Percentiles rank a stretch among this genome's conserved stretches.
Conservation (phyloP, 30 jellyfish, hydroid and myxozoan genomes). For the Pelagia noctiluca region DNA sequence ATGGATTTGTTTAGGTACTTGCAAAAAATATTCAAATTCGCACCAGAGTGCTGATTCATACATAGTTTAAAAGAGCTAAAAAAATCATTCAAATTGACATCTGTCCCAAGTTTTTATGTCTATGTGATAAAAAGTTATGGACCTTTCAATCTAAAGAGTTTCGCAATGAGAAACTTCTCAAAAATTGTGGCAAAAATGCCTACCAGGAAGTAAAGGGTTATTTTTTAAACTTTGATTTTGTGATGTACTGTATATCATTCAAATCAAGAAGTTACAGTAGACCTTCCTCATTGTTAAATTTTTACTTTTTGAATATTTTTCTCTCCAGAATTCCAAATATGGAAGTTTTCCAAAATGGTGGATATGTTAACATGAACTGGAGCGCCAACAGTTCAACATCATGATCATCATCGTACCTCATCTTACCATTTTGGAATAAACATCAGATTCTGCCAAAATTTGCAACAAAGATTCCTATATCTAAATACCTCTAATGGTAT, state of each 20-base stretch:
- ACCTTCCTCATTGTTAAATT: constrained; percentile 21
- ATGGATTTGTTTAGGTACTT: too few species aligned
- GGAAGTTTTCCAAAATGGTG: constrained; percentile 5
- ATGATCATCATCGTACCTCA: too few species aligned
- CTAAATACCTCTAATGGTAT: not conserved
- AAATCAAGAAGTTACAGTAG: not conserved
- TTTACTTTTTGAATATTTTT: constrained; percentile 7
- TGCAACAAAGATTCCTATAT: not conserved
- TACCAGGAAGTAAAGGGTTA: not conserved
- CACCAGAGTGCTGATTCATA: constrained; percentile 24
- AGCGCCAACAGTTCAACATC: too few species aligned
- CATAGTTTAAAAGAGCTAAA: constrained; percentile 15
- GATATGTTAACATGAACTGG: too few species aligned
- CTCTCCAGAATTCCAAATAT: constrained; percentile 23
- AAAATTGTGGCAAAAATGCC: not conserved
- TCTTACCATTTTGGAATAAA: not conserved
- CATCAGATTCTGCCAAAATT: not conserved
- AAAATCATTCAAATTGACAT: constrained; percentile 20
- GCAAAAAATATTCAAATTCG: not conserved
- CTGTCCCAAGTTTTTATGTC: constrained; percentile 17
- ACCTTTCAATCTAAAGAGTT: not conserved
- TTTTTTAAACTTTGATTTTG: not conserved
- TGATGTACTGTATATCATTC: not conserved
- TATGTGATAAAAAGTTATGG: constrained; percentile 16
- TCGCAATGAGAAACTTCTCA: not conserved